phyloP scores from a whole-genome alignment of 2,797 vertebrate species.

The Cynopterus sphinx region DNA sequence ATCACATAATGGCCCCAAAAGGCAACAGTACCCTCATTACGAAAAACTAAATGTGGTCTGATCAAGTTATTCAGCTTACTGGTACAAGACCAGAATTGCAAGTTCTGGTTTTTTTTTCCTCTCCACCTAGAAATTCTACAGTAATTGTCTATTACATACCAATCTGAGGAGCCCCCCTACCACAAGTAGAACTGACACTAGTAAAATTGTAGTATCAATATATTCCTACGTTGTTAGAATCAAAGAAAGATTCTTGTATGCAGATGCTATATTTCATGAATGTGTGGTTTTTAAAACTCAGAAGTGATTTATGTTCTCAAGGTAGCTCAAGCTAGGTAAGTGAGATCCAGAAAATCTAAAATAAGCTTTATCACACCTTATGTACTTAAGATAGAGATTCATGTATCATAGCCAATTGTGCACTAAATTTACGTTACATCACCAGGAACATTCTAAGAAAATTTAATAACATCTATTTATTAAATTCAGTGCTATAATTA shows the following conservation, averaged over 20 bases:
- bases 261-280: background rate
- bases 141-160: background rate
- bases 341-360: conserved; percentile 6
- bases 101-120: background rate
- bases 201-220: background rate
- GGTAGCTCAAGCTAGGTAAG: background rate
- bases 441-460: conserved; percentile 63
- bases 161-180: background rate
- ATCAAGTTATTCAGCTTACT: background rate
- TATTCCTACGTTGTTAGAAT: background rate
- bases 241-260: background rate
- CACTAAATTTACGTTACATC: conserved; percentile 30
- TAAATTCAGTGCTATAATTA: conserved; percentile 70
- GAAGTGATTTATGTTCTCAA: background rate
- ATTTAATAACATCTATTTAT: conserved; percentile 69
- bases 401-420: background rate
- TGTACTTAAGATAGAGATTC: background rate
- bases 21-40: fast-evolving
- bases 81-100: background rate
- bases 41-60: background rate
- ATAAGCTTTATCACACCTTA: background rate
- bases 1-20: background rate
- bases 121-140: background rate
- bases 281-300: background rate
- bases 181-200: background rate